Percentiles rank a stretch among this genome's conserved stretches.
phyloP scores from a whole-genome alignment of 2,113 vertebrate species.

The Alaudala cheleensis region DNA sequence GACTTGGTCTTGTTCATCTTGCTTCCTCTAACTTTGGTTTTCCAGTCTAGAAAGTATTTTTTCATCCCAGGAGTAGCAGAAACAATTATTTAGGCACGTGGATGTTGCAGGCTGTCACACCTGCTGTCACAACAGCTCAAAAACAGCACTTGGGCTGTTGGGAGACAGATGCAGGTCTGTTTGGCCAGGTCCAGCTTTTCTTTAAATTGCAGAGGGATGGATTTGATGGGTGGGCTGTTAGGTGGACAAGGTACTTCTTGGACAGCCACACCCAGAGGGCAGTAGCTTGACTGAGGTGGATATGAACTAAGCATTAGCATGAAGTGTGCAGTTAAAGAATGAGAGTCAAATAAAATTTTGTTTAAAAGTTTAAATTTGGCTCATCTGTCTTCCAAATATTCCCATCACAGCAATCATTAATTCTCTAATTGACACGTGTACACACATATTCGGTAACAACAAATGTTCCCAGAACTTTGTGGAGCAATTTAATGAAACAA shows the following conservation, averaged over 20 bases:
- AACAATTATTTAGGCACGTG: neutral
- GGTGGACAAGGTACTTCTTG: neutral
- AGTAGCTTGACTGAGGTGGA: neutral
- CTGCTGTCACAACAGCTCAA: neutral
- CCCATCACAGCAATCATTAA: neutral
- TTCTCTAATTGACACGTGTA: neutral
- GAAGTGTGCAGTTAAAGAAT: neutral
- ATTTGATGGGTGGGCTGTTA: neutral
- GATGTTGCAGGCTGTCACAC: neutral
- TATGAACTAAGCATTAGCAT: neutral
- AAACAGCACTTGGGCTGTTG: neutral
- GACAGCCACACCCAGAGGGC: neutral
- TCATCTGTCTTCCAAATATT: neutral
- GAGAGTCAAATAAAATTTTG: neutral
- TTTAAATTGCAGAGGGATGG: neutral
- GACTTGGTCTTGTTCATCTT: constrained; percentile 59
- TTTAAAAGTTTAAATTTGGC: neutral
- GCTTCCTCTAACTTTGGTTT: constrained; percentile 44
- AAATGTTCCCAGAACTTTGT: neutral
- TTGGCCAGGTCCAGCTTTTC: neutral
- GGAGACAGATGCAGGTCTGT: neutral
- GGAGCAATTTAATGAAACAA: neutral
- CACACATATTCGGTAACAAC: neutral
- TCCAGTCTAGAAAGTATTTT: constrained; percentile 72
- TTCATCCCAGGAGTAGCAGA: constrained; percentile 57